Conservation (phyloP, 1,140 invertebrate species). For the Drosophila auraria region DNA sequence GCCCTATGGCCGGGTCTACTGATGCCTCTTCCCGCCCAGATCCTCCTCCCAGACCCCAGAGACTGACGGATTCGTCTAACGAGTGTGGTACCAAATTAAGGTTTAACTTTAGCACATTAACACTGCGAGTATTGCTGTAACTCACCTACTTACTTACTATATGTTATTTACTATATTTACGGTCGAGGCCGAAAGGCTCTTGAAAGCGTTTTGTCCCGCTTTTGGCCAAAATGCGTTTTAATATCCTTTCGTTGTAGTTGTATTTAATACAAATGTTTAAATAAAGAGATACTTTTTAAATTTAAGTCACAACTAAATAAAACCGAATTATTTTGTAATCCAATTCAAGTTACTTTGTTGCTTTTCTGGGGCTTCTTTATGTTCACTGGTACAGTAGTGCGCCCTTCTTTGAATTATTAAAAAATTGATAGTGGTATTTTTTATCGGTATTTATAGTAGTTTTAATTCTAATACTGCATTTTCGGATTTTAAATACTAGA, state of each 20-base stretch:
- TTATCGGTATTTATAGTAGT: no score
- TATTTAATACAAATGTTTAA: slow-evolving; percentile 11
- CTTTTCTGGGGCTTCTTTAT: neutral
- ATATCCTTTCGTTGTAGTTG: slow-evolving; percentile 56
- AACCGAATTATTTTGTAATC: neutral
- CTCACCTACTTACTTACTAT: slow-evolving; percentile 1
- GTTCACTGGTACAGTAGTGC: neutral
- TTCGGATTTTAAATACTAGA: no score
- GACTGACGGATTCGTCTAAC: slow-evolving; percentile 78
- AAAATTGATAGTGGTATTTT: no score
- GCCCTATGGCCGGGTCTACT: slow-evolving; percentile 84
- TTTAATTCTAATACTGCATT: no score
- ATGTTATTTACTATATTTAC: slow-evolving; percentile 9
- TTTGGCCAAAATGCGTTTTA: slow-evolving; percentile 62
- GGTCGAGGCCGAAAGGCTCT: slow-evolving; percentile 54
- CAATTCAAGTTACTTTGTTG: neutral
- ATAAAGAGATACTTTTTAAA: slow-evolving; percentile 6
- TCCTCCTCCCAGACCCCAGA: slow-evolving; percentile 37
- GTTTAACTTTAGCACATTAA: slow-evolving; percentile 46
- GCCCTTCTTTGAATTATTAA: neutral
- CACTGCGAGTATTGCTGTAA: slow-evolving; percentile 11
- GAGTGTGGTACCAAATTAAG: slow-evolving; percentile 70
- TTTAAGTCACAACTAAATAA: slow-evolving; percentile 11
- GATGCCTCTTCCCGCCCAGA: slow-evolving; percentile 9
- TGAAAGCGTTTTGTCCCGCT: slow-evolving; percentile 58